Percentiles rank a stretch among this genome's conserved stretches.
phyloP scores from a whole-genome alignment of 1,140 invertebrate genomes.

The Zaprionus lachaisei region DNA sequence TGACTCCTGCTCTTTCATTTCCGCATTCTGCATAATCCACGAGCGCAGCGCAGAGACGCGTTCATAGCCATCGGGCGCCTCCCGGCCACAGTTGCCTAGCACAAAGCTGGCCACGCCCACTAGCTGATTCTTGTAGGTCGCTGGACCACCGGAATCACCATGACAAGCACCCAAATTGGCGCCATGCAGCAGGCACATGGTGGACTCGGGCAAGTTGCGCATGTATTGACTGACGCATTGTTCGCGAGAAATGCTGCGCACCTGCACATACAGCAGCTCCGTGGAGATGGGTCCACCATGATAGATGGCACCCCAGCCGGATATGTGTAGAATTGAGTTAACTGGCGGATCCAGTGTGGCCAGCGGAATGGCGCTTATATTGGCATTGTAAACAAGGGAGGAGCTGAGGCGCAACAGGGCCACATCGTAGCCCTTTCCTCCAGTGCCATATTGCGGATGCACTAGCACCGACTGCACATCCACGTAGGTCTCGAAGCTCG shows the following conservation, averaged over 20 bases:
- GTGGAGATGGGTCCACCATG: conserved; percentile 56
- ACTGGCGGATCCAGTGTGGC: conserved; percentile 61
- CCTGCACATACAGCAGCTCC: conserved; percentile 46
- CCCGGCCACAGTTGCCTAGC: conserved; percentile 53
- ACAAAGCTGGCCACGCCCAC: conserved; percentile 74
- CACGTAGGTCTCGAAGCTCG: conserved; percentile 36
- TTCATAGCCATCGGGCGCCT: conserved; percentile 86
- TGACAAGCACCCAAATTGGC: conserved; percentile 67
- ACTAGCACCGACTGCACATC: conserved; percentile 47
- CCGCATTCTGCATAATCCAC: conserved; percentile 51
- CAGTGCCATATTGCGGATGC: conserved; percentile 85
- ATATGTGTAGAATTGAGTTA: conserved; percentile 63
- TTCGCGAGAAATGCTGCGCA: conserved; percentile 38
- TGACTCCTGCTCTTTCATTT: not conserved
- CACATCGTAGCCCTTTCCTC: conserved; percentile 72
- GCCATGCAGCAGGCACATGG: conserved; percentile 69
- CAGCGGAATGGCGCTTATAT: conserved; percentile 75
- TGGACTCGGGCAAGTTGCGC: conserved; percentile 35
- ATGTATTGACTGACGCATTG: conserved; percentile 48
- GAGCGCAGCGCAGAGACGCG: conserved; percentile 68
- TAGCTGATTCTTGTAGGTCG: conserved; percentile 55
- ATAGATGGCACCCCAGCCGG: conserved; percentile 85
- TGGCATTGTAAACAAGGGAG: conserved; percentile 63
- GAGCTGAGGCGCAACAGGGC: conserved; percentile 84
- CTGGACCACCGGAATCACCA: conserved; percentile 79